Evolutionary conservation across 2,888 invertebrate species (phyloP).

Genomic region (Hirtodrosophila histrioides): DNA sequence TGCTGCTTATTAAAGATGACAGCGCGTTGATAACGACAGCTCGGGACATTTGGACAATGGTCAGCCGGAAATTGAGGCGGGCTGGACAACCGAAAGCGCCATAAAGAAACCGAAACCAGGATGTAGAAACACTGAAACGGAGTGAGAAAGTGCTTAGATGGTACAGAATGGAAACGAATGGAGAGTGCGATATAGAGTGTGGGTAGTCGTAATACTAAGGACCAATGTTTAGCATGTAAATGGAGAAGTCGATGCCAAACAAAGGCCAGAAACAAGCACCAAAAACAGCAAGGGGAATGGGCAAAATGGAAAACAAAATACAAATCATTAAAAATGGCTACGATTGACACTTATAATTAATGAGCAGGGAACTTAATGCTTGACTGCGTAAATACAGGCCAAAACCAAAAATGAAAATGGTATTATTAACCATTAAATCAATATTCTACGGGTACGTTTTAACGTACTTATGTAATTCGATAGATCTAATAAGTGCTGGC

Average conservation of each 20-base stretch:
- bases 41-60: constrained; percentile 40
- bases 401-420: constrained; percentile 37
- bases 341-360: constrained; percentile 81
- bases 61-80: constrained; percentile 41
- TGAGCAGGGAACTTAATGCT: constrained; percentile 65
- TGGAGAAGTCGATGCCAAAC: constrained; percentile 66
- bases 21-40: constrained; percentile 63
- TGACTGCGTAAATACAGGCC: constrained; percentile 54
- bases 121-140: constrained; percentile 10
- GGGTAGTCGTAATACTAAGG: constrained; percentile 32
- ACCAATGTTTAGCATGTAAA: constrained; percentile 73
- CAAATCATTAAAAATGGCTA: constrained; percentile 76
- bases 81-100: constrained; percentile 22
- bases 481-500: background rate
- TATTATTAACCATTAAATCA: constrained; percentile 28
- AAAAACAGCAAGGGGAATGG: constrained; percentile 23
- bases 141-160: constrained; percentile 23
- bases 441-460: constrained; percentile 18
- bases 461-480: background rate
- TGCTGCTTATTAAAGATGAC: constrained; percentile 80
- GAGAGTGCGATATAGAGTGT: background rate
- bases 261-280: constrained; percentile 51
- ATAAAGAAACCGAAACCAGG: constrained; percentile 33
- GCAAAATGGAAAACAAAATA: constrained; percentile 63
- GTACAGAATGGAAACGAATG: constrained; percentile 11